Conservation (phyloP, 2,113 vertebrate species). For the Oreochromis spilurus region DNA sequence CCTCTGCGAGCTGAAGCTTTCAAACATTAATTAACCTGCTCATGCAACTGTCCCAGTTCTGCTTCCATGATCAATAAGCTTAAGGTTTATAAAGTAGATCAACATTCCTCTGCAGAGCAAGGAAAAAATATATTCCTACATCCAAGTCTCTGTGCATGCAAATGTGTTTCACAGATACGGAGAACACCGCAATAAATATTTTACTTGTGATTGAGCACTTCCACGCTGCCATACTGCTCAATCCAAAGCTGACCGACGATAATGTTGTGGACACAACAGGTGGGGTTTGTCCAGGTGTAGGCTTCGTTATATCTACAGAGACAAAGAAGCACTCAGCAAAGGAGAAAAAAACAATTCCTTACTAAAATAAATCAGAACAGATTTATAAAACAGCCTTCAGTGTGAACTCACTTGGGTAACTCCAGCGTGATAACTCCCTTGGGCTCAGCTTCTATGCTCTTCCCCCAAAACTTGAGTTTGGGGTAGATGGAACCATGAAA, state of each 20-base stretch:
- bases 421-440: conserved; percentile 95
- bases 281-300: conserved; percentile 98
- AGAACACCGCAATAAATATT: background rate
- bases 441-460: conserved; percentile 96
- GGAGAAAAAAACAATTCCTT: background rate
- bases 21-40: conserved; percentile 46
- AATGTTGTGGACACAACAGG: conserved; percentile 95
- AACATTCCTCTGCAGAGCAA: background rate
- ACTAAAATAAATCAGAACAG: background rate
- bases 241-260: conserved; percentile 99
- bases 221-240: conserved; percentile 94
- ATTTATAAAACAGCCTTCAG: background rate
- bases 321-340: background rate
- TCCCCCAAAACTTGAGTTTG: conserved; percentile 98
- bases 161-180: background rate
- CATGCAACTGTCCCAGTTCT: conserved; percentile 41
- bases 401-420: conserved; percentile 86
- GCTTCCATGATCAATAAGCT: conserved; percentile 40
- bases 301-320: conserved; percentile 85
- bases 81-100: conserved; percentile 29
- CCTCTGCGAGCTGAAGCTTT: conserved; percentile 12
- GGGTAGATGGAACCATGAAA: conserved; percentile 98
- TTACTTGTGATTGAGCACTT: conserved; percentile 98
- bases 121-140: background rate
- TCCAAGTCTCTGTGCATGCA: background rate